Percentiles rank a stretch among this genome's conserved stretches.
Evolutionary conservation across 2,888 invertebrate species (phyloP).

Genomic region (Melanchra persicariae): DNA sequence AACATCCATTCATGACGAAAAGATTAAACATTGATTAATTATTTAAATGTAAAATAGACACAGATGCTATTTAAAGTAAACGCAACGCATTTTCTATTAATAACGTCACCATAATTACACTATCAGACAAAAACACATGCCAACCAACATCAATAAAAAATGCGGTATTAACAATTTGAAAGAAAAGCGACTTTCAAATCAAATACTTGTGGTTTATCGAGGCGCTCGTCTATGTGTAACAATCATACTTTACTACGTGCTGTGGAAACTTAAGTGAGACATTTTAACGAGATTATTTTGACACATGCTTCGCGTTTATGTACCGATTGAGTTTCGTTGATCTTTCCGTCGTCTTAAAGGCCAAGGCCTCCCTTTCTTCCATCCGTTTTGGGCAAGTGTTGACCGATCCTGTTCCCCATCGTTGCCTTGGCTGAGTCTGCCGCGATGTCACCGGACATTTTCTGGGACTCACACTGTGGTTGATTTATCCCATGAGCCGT

Average conservation of each 20-base stretch:
- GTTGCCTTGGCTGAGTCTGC: too few relatives aligned
- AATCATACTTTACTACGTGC: slow-evolving; percentile 65
- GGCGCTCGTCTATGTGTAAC: slow-evolving; percentile 50
- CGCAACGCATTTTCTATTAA: not conserved
- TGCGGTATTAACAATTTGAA: slow-evolving; percentile 23
- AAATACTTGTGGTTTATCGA: slow-evolving; percentile 58
- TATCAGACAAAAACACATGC: slow-evolving; percentile 3
- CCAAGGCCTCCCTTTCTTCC: too few relatives aligned
- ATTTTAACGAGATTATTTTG: slow-evolving; percentile 69
- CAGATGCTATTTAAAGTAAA: slow-evolving; percentile 6
- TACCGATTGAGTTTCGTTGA: slow-evolving; percentile 55
- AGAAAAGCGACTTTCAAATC: slow-evolving; percentile 54
- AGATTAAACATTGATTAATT: slow-evolving; percentile 4
- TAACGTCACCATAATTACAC: not conserved
- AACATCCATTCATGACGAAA: slow-evolving; percentile 24
- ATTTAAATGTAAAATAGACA: slow-evolving; percentile 12
- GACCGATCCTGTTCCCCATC: too few relatives aligned
- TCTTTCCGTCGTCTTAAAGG: not conserved
- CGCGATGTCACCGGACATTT: too few relatives aligned
- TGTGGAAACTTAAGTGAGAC: slow-evolving; percentile 66
- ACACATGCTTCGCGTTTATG: slow-evolving; percentile 58
- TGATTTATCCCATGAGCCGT: too few relatives aligned
- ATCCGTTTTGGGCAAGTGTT: too few relatives aligned
- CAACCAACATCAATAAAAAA: slow-evolving; percentile 12
- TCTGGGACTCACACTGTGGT: not conserved